Percentiles rank a stretch among this genome's conserved stretches.
These are phyloP conservation scores for Oxyteleia sp. DNA, from an alignment of 2,888 invertebrate genomes.

Conservation along the genomic window DNA sequence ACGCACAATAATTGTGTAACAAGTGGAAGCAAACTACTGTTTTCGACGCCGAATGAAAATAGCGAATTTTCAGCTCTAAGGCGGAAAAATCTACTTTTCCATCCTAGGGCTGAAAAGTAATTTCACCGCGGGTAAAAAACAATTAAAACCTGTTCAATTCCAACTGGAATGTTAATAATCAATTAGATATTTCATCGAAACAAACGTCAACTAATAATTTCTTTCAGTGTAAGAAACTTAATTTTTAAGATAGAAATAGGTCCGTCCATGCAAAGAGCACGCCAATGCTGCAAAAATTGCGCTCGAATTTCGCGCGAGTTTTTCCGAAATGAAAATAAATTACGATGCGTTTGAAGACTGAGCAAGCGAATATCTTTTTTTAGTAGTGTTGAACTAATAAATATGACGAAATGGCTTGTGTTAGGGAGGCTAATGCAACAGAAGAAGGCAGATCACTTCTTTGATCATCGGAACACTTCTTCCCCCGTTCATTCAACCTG, in stretches of 20 bases:
- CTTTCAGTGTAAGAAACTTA: too few relatives aligned
- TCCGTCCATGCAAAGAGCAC: slow-evolving; percentile 32
- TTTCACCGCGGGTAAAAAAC: too few relatives aligned
- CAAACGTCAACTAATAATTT: too few relatives aligned
- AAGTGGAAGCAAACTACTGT: too few relatives aligned
- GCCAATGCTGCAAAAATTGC: neutral
- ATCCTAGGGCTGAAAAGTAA: too few relatives aligned
- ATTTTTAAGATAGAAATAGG: slow-evolving; percentile 25
- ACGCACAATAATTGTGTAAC: too few relatives aligned
- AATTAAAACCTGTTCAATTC: too few relatives aligned
- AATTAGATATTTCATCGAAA: too few relatives aligned
- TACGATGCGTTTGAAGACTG: slow-evolving; percentile 40
- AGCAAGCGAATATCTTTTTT: slow-evolving; percentile 14
- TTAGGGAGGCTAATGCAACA: slow-evolving; percentile 21
- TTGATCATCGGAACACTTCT: slow-evolving; percentile 49
- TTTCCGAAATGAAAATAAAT: slow-evolving; percentile 21
- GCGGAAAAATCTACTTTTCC: too few relatives aligned
- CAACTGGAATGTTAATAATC: too few relatives aligned
- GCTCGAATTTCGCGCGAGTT: neutral
- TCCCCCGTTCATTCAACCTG: slow-evolving; percentile 40
- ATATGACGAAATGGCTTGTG: slow-evolving; percentile 37
- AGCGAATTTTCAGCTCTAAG: too few relatives aligned
- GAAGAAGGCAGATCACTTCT: slow-evolving; percentile 43
- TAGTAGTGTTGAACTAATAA: slow-evolving; percentile 32
- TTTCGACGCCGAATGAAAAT: too few relatives aligned